Percentiles rank a stretch among this genome's conserved stretches.
Conservation (phyloP, 2,888 invertebrate genomes). For the Agonopterix subpropinquella region DNA sequence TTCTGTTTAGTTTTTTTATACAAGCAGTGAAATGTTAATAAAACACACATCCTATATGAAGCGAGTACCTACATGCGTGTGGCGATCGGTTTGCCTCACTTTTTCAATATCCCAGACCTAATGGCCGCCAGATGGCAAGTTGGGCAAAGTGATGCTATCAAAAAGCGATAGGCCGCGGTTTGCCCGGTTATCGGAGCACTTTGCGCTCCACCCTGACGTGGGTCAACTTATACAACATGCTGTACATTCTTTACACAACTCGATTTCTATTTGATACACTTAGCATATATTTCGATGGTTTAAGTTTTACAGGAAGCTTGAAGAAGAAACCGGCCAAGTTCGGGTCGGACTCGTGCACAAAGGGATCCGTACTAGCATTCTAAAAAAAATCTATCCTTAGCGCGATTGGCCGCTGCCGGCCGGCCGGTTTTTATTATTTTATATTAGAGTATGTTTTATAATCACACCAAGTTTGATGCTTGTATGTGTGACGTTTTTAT, state of each 20-base stretch:
- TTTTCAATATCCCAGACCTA: conserved; percentile 73
- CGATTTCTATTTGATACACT: not conserved
- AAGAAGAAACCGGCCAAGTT: too few species aligned
- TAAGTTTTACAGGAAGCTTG: too few species aligned
- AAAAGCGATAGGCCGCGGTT: conserved; percentile 73
- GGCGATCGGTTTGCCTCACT: conserved; percentile 52
- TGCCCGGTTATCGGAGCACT: conserved; percentile 70
- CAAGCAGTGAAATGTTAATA: not conserved
- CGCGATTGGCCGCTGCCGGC: too few species aligned
- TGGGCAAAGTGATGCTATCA: conserved; percentile 75
- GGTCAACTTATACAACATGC: conserved; percentile 50
- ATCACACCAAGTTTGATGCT: too few species aligned
- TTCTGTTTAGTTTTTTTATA: too few species aligned
- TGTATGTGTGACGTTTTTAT: too few species aligned
- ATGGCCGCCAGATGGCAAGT: conserved; percentile 73
- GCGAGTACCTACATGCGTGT: conserved; percentile 23
- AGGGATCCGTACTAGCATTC: too few species aligned
- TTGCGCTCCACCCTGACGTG: conserved; percentile 58
- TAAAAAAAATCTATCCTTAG: too few species aligned
- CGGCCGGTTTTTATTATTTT: too few species aligned
- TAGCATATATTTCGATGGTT: too few species aligned
- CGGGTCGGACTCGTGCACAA: too few species aligned
- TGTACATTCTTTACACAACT: conserved; percentile 43
- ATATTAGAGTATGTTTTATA: too few species aligned
- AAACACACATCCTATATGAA: not conserved